These are phyloP conservation scores for Cardinalis cardinalis DNA, from an alignment of 2,113 vertebrate genomes.

Conservation along the genomic window DNA sequence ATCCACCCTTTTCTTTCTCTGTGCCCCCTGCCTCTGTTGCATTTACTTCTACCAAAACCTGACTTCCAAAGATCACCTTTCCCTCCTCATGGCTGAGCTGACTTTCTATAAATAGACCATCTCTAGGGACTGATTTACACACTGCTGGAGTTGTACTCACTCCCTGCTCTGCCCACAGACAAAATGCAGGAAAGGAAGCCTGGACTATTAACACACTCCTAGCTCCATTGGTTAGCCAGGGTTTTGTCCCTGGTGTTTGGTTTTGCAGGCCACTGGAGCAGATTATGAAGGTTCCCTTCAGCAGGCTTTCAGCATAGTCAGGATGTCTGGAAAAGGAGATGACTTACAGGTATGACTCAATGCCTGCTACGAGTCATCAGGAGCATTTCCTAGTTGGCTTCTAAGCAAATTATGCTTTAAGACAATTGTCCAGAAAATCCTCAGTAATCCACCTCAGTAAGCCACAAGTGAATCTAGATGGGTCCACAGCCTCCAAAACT, in stretches of 20 bases:
- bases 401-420: neutral
- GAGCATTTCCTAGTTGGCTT: neutral
- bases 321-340: neutral
- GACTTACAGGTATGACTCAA: neutral
- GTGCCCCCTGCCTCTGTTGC: neutral
- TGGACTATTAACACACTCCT: neutral
- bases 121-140: fast-evolving
- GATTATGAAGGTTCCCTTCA: neutral
- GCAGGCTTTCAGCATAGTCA: neutral
- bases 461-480: neutral
- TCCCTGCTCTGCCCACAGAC: neutral
- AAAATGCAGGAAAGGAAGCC: neutral
- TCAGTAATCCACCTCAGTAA: neutral
- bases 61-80: neutral
- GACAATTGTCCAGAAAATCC: neutral
- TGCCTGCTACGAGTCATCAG: neutral
- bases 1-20: fast-evolving
- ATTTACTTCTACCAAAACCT: neutral
- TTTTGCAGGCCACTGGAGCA: neutral
- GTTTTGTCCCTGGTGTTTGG: neutral
- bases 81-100: neutral
- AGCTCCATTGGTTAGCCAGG: neutral
- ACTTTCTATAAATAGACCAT: neutral
- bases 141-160: neutral
- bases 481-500: neutral